A percentile compares a stretch with the other conserved stretches of the same genome.
These are phyloP conservation scores for Aegypius monachus DNA, from an alignment of 2,113 vertebrate species.

Conservation along the genomic window DNA sequence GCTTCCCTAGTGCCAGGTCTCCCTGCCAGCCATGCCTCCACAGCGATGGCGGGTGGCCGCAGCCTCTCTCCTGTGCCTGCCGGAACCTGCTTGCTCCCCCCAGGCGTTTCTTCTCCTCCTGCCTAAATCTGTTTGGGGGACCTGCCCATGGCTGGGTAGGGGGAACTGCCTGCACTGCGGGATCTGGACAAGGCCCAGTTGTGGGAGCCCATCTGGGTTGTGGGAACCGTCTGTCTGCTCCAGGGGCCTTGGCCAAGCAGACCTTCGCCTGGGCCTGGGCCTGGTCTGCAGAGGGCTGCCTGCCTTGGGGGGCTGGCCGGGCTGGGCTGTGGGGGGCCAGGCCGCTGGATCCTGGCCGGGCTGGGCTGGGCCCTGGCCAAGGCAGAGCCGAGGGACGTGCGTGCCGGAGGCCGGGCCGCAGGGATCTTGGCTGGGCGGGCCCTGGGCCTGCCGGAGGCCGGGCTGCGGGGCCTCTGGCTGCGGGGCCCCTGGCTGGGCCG, in stretches of 20 bases:
- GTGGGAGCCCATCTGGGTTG: too few relatives aligned
- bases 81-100: background rate
- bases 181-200: background rate
- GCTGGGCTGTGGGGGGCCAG: background rate
- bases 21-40: background rate
- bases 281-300: background rate
- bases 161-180: too few relatives aligned
- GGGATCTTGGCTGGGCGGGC: too few relatives aligned
- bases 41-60: fast-evolving
- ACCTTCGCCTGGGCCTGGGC: background rate
- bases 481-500: background rate
- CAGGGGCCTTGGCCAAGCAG: background rate
- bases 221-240: fast-evolving
- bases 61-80: background rate
- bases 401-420: background rate
- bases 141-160: too few relatives aligned
- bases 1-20: background rate
- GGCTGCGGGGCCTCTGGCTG: background rate
- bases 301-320: too few relatives aligned
- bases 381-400: background rate
- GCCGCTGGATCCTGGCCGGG: background rate
- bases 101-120: background rate
- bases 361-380: background rate
- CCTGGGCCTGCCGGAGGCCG: too few relatives aligned
- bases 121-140: background rate